Conservation (phyloP, 2,113 vertebrate species). For the Prunella himalayana region DNA sequence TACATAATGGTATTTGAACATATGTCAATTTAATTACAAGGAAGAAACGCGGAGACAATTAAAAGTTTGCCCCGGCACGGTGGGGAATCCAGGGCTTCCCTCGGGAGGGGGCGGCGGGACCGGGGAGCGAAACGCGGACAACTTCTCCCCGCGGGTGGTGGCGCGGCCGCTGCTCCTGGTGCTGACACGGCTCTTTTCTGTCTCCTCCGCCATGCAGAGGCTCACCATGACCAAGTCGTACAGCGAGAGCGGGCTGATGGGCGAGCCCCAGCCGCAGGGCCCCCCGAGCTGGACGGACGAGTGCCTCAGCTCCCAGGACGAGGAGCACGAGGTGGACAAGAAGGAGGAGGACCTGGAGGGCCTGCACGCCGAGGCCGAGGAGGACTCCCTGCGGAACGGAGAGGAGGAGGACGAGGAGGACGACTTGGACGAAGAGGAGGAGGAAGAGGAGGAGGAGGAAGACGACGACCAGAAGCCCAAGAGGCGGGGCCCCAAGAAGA, state of each 20-base stretch:
- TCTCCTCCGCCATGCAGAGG: constrained; percentile 59
- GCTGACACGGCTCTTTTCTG: constrained; percentile 3
- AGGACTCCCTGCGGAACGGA: constrained; percentile 57
- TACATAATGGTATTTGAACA: constrained; percentile 49
- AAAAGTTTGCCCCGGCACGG: background rate
- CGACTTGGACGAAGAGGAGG: constrained; percentile 83
- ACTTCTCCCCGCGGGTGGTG: background rate
- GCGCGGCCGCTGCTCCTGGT: background rate
- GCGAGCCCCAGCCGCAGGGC: constrained; percentile 77
- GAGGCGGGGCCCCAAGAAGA: constrained; percentile 94
- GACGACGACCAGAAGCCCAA: constrained; percentile 94
- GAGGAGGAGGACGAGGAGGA: constrained; percentile 77
- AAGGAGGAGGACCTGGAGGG: constrained; percentile 67
- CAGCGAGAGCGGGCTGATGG: constrained; percentile 83
- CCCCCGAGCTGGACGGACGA: constrained; percentile 79
- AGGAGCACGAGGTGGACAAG: constrained; percentile 78
- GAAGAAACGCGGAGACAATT: background rate
- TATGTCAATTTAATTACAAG: background rate
- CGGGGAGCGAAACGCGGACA: too few species aligned
- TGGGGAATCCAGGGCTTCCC: background rate
- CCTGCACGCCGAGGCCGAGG: constrained; percentile 61
- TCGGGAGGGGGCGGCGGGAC: background rate
- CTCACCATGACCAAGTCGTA: constrained; percentile 91
- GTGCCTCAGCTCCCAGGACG: constrained; percentile 81
- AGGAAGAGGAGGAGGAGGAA: constrained; percentile 88